These are phyloP conservation scores for Malacosoma neustria DNA, from an alignment of 2,888 invertebrate species.

Conservation along the genomic window DNA sequence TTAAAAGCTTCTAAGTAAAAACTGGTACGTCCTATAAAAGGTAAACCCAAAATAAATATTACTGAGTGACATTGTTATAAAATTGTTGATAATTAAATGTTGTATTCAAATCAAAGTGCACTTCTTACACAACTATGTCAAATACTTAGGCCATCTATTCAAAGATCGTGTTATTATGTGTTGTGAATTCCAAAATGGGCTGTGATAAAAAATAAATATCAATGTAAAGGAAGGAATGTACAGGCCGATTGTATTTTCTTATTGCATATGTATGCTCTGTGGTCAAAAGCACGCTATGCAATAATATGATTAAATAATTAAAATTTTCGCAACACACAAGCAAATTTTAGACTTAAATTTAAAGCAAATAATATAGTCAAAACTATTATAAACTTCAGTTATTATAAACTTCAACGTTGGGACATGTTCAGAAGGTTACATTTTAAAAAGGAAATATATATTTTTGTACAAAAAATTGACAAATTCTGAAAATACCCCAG, in stretches of 20 bases:
- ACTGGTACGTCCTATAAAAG: constrained; percentile 9
- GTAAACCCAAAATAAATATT: constrained; percentile 38
- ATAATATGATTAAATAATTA: neutral
- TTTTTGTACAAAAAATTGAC: constrained; percentile 37
- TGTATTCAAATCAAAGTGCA: constrained; percentile 75
- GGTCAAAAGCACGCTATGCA: constrained; percentile 24
- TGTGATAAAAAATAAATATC: constrained; percentile 81
- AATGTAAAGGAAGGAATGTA: constrained; percentile 79
- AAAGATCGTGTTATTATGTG: constrained; percentile 66
- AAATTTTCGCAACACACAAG: neutral
- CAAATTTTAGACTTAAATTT: neutral
- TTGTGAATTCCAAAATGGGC: constrained; percentile 85
- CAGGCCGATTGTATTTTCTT: constrained; percentile 78
- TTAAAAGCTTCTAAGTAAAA: no score
- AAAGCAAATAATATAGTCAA: no score
- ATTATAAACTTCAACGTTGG: constrained; percentile 8
- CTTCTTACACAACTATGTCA: constrained; percentile 61
- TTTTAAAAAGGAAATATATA: constrained; percentile 28
- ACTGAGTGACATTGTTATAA: constrained; percentile 58
- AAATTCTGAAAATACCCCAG: constrained; percentile 28
- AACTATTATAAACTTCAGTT: no score
- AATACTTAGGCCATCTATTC: constrained; percentile 62
- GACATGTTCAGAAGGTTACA: constrained; percentile 28
- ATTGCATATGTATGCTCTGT: constrained; percentile 48
- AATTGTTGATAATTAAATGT: constrained; percentile 64